Percentiles rank a stretch among this genome's conserved stretches.
phyloP scores from a whole-genome alignment of 2,113 vertebrate genomes.

The Dasypus novemcinctus region DNA sequence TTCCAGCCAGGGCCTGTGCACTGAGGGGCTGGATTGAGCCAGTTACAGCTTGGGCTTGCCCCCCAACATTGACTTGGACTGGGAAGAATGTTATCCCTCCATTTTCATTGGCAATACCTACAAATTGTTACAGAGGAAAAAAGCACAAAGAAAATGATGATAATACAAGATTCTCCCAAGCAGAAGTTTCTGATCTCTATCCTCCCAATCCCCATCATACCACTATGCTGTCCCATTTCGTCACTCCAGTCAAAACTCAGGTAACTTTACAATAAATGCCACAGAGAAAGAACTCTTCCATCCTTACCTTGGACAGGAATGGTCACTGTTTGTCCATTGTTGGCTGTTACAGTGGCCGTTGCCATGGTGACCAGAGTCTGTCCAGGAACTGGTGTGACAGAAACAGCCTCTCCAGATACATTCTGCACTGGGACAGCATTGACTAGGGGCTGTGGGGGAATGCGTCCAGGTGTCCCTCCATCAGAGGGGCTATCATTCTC shows the following conservation, averaged over 20 bases:
- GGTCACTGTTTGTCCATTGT: constrained; percentile 89
- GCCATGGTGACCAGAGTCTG: constrained; percentile 94
- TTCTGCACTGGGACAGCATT: constrained; percentile 83
- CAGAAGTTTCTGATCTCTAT: background rate
- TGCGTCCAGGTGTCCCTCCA: constrained; percentile 61
- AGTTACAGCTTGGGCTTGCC: constrained; percentile 83
- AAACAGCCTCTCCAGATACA: constrained; percentile 80
- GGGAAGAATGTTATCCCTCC: constrained; percentile 93
- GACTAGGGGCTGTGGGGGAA: constrained; percentile 78
- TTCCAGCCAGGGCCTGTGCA: constrained; percentile 82
- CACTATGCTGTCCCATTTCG: rapidly evolving
- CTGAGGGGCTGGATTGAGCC: constrained; percentile 87
- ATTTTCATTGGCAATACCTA: constrained; percentile 95
- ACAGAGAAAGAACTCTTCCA: background rate
- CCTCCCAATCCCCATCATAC: rapidly evolving
- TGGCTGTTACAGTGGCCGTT: constrained; percentile 89
- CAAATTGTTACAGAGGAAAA: background rate
- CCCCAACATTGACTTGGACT: constrained; percentile 87
- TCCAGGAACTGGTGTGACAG: constrained; percentile 86
- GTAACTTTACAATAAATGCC: background rate
- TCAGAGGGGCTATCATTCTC: constrained; percentile 77
- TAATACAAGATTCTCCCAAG: background rate
- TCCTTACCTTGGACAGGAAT: constrained; percentile 89
- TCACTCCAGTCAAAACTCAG: background rate
- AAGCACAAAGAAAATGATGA: background rate